Percentiles rank a stretch among this genome's conserved stretches.
These are phyloP conservation scores for Callimorpha dominula DNA, from an alignment of 2,888 invertebrate species.

Conservation along the genomic window DNA sequence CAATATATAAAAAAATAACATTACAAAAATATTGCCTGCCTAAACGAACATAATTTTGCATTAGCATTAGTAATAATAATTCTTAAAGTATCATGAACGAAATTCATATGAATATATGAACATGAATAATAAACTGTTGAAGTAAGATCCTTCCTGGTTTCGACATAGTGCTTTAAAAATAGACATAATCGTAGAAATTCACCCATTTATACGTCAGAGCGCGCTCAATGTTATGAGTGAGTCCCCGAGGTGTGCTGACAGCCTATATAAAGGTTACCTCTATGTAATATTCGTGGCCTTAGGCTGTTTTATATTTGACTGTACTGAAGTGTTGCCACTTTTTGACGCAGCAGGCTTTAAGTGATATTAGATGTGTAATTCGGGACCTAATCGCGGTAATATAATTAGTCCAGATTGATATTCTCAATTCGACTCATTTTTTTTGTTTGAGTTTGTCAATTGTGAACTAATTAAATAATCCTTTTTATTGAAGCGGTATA, in stretches of 20 bases:
- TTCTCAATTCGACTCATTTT: no score
- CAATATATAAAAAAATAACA: no score
- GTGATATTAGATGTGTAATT: no score
- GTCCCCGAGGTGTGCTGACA: constrained; percentile 48
- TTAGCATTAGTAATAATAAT: neutral
- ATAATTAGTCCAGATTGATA: no score
- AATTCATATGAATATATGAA: constrained; percentile 16
- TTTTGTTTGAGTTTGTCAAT: no score
- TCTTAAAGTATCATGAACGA: neutral
- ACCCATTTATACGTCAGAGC: constrained; percentile 46
- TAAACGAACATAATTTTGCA: no score
- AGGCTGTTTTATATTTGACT: constrained; percentile 43
- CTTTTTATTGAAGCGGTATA: no score
- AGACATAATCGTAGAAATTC: constrained; percentile 50
- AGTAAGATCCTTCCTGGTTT: constrained; percentile 3
- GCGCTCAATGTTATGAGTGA: constrained; percentile 39
- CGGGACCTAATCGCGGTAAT: no score
- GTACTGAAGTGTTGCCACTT: constrained; percentile 25
- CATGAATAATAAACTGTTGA: constrained; percentile 6
- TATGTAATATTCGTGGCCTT: constrained; percentile 26
- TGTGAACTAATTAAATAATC: no score
- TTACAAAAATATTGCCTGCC: no score
- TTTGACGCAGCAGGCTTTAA: neutral
- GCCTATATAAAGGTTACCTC: constrained; percentile 51
- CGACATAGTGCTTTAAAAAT: constrained; percentile 37